phyloP scores from a whole-genome alignment of 2,888 invertebrate genomes.

The Chalcosyrphus nemorum region DNA sequence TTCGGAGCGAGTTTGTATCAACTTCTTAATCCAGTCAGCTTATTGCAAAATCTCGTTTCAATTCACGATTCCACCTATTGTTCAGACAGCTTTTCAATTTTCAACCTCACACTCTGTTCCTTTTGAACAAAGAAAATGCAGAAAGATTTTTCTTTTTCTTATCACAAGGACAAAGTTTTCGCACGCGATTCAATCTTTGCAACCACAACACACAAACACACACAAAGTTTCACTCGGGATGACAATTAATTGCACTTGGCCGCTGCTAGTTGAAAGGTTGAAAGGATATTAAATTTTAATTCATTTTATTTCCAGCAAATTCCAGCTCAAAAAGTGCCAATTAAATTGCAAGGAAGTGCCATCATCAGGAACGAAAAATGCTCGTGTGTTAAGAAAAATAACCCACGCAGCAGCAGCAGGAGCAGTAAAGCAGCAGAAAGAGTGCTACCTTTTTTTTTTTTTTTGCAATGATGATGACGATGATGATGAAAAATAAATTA shows the following conservation, averaged over 20 bases:
- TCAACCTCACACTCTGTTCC: not conserved
- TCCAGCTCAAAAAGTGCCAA: slow-evolving; percentile 14
- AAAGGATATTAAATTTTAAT: slow-evolving; percentile 32
- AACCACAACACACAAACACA: not conserved
- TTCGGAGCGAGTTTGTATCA: no score
- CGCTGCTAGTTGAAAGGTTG: not conserved
- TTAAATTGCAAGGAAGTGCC: slow-evolving; percentile 23
- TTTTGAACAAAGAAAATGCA: not conserved
- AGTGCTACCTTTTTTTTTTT: not conserved
- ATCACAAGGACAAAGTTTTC: not conserved
- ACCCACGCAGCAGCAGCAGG: not conserved
- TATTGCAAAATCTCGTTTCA: no score
- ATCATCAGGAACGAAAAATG: not conserved
- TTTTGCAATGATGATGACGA: no score
- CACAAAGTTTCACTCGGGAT: not conserved
- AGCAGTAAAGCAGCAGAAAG: no score
- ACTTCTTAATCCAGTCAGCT: no score
- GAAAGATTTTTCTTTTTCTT: not conserved
- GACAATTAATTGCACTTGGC: slow-evolving; percentile 28
- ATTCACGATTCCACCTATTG: no score
- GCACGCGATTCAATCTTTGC: not conserved
- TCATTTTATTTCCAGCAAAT: slow-evolving; percentile 4
- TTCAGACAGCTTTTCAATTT: not conserved
- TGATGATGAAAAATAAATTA: slow-evolving; percentile 12
- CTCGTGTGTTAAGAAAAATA: not conserved